Evolutionary conservation across 2,113 vertebrate species (phyloP).

Genomic region (Athene noctua): DNA sequence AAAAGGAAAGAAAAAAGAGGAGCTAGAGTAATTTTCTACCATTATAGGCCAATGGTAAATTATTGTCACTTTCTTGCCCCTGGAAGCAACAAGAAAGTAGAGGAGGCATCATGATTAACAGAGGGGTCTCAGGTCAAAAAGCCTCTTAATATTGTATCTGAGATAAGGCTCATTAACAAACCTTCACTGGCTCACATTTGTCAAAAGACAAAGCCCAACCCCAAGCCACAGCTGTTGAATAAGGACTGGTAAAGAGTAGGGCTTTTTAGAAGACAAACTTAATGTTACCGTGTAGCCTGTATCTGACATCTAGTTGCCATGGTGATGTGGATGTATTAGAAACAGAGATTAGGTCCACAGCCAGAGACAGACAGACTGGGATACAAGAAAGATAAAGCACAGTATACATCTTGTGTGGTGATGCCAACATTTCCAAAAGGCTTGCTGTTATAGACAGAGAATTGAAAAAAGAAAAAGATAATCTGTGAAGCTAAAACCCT

Average conservation of each 20-base stretch:
- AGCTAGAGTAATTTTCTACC: not conserved
- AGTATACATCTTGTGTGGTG: not conserved
- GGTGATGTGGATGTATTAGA: not conserved
- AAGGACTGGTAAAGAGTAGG: not conserved
- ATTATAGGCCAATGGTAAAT: not conserved
- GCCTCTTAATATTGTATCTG: not conserved
- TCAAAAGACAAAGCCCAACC: not conserved
- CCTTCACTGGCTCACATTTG: not conserved
- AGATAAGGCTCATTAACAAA: not conserved
- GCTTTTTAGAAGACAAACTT: not conserved
- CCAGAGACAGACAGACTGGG: not conserved
- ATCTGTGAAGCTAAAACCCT: not conserved
- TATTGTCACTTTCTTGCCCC: not conserved
- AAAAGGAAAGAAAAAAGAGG: not conserved
- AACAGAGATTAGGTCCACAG: not conserved
- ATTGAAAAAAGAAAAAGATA: not conserved
- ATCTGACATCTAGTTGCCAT: constrained; percentile 1
- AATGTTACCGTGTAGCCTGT: not conserved
- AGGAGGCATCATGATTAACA: not conserved
- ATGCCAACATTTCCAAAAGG: constrained; percentile 10
- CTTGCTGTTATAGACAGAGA: not conserved
- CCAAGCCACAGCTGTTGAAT: not conserved
- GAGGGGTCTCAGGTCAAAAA: not conserved
- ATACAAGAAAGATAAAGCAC: constrained; percentile 37
- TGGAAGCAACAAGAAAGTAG: not conserved